A percentile compares a stretch with the other conserved stretches of the same genome.
Evolutionary conservation across 2,888 invertebrate genomes (phyloP).

Genomic region (Phyllotreta striolata): DNA sequence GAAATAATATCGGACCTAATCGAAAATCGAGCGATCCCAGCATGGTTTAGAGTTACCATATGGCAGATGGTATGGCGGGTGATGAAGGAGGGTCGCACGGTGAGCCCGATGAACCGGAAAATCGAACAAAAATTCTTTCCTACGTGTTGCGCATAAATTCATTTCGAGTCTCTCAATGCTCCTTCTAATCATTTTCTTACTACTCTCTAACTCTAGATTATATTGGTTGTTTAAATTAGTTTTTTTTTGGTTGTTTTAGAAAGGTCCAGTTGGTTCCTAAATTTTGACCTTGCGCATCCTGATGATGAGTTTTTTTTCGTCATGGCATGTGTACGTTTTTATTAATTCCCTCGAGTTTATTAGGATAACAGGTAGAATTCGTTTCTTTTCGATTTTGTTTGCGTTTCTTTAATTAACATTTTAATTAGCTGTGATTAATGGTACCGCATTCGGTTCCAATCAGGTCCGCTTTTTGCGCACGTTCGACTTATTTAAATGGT

Average conservation of each 20-base stretch:
- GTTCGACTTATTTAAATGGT: no score
- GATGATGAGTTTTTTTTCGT: background rate
- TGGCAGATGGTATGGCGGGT: slow-evolving; percentile 37
- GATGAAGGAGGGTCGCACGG: slow-evolving; percentile 8
- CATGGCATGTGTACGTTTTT: slow-evolving; percentile 7
- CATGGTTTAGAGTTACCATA: slow-evolving; percentile 41
- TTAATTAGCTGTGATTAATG: slow-evolving; percentile 54
- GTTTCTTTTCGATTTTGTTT: slow-evolving; percentile 34
- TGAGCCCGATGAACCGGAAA: background rate
- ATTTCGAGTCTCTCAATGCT: no score
- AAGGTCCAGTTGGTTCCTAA: background rate
- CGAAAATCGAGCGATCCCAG: slow-evolving; percentile 34
- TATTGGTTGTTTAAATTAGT: background rate
- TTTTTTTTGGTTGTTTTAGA: background rate
- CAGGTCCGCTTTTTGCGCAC: no score
- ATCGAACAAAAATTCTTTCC: no score
- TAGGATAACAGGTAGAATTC: slow-evolving; percentile 35
- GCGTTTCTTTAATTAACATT: slow-evolving; percentile 51
- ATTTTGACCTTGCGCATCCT: background rate
- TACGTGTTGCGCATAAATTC: no score
- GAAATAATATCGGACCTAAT: slow-evolving; percentile 36
- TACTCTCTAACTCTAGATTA: no score
- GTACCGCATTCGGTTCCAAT: slow-evolving; percentile 38
- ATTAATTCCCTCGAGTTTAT: slow-evolving; percentile 23
- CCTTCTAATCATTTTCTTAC: no score